Evolutionary conservation across 2,888 invertebrate species (phyloP), one percentile per base, ranked within the genome.

Genomic region (Drosophila mimetica): DNA sequence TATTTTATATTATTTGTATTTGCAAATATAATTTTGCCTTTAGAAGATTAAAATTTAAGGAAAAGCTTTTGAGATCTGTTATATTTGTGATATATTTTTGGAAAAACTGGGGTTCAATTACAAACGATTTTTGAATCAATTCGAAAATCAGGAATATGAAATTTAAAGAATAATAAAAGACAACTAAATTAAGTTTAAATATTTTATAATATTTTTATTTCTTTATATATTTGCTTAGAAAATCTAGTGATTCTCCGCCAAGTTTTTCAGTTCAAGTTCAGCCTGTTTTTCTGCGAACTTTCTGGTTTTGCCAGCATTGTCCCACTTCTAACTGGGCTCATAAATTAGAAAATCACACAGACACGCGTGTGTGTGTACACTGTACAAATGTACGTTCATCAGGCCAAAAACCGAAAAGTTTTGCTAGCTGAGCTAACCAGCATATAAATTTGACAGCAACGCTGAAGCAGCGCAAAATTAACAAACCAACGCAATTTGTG

Each of bases 401-500:
- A 76, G 69, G 30, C 50, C 41, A 47, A 42, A 67, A 58, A 32
- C 42, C 32, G 20, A 65, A 80, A 80, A 81, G 70, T 84, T 81
- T 63, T 69, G 46, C 53, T 44, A 46, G 37, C 53, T 34, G 8
- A 63, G 75, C 82, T 77, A 81, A 84, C 81, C 81, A 79, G 85
- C 81, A 81, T 84, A 84, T 84, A 84, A 75, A 84, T 81, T 81
- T 79, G 79, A 75, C 75, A 81, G 79, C 47, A 59, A 72, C 55
- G 52, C 37, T 53, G 52, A 41, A 50, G 53, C 54, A 55, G 47
- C 52, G 75, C 72, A 81, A 81, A 81, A 81, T 81, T 76, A 81
- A 80, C 81, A 81, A 81, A 84, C 84, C 84, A 70, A 81, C 81
- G 75, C 75, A 80, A 78, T 76, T 76, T 81, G 60, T 71, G n/a